phyloP scores from a whole-genome alignment of 2,797 vertebrate genomes.

The Trichosurus vulpecula region DNA sequence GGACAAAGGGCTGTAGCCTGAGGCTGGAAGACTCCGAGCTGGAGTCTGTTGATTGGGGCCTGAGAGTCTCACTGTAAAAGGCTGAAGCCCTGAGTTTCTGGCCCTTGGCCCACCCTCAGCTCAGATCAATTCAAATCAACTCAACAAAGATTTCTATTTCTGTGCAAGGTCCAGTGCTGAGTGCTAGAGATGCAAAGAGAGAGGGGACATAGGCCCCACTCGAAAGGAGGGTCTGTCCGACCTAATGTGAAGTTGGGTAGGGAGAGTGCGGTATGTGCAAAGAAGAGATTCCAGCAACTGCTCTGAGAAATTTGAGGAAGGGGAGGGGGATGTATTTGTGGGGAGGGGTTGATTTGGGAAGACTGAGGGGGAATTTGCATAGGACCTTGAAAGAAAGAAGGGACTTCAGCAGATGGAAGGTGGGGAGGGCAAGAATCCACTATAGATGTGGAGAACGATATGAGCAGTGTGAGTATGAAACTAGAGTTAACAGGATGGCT shows the following conservation, averaged over 20 bases:
- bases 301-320: background rate
- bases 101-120: background rate
- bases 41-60: background rate
- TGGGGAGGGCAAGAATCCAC: background rate
- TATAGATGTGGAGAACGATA: background rate
- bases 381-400: background rate
- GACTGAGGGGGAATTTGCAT: background rate
- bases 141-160: background rate
- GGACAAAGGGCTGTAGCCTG: background rate
- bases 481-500: too few species aligned
- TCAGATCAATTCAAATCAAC: background rate
- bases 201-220: background rate
- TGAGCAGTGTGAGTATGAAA: background rate
- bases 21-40: background rate
- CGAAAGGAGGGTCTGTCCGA: background rate
- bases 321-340: background rate
- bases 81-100: background rate
- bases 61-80: background rate
- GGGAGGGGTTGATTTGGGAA: background rate
- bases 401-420: background rate
- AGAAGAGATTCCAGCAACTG: background rate
- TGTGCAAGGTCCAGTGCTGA: background rate
- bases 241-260: background rate
- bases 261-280: background rate
- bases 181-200: background rate